Conservation (phyloP, 2,888 invertebrate species). For the Orthosia incerta region DNA sequence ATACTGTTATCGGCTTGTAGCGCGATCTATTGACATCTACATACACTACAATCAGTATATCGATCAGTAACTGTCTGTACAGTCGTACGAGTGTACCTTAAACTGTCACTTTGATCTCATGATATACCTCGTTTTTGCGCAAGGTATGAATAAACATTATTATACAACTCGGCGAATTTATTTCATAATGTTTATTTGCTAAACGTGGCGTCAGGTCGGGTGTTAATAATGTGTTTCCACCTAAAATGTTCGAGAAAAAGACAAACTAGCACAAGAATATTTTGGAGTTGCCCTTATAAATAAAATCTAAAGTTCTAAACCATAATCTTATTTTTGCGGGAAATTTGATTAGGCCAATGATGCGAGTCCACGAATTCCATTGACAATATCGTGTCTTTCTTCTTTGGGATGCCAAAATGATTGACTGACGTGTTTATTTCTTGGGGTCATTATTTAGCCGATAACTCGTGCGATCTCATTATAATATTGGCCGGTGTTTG, state of each 20-base stretch:
- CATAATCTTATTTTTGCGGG: slow-evolving; percentile 59
- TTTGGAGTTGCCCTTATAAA: slow-evolving; percentile 36
- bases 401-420: slow-evolving; percentile 64
- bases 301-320: slow-evolving; percentile 20
- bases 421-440: slow-evolving; percentile 85
- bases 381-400: slow-evolving; percentile 78
- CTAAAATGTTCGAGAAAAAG: neutral
- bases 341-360: slow-evolving; percentile 80
- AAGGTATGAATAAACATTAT: too few relatives aligned
- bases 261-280: neutral
- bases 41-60: too few relatives aligned
- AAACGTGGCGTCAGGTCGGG: too few relatives aligned
- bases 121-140: too few relatives aligned
- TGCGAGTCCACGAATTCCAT: slow-evolving; percentile 85
- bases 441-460: slow-evolving; percentile 61
- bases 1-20: too few relatives aligned
- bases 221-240: too few relatives aligned
- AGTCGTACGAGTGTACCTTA: too few relatives aligned
- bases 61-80: too few relatives aligned
- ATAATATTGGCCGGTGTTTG: slow-evolving; percentile 64
- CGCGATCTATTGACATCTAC: too few relatives aligned
- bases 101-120: too few relatives aligned
- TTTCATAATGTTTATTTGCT: too few relatives aligned
- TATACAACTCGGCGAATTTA: too few relatives aligned
- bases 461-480: slow-evolving; percentile 68